Evolutionary conservation across 53 echinoderm and acorn worm species (phyloP).

Genomic region (Antedon mediterranea): DNA sequence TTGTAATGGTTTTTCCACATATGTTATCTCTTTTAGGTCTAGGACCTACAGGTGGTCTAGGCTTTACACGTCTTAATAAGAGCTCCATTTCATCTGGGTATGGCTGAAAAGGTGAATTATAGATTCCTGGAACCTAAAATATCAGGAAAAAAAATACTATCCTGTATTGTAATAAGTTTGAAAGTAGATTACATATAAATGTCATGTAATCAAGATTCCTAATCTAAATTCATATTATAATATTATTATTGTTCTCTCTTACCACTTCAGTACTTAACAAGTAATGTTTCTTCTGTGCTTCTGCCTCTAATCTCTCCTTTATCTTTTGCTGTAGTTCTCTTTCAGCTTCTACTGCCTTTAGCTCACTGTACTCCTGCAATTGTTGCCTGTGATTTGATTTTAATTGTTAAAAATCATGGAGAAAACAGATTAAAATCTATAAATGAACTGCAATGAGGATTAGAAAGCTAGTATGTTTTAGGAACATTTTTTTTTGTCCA

Average conservation of each 20-base stretch:
- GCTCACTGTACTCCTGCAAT: slow-evolving; percentile 61
- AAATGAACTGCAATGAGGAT: too few species aligned
- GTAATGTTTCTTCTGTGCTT: slow-evolving; percentile 82
- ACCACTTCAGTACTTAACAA: slow-evolving; percentile 97
- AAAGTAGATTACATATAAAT: too few species aligned
- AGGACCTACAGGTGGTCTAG: slow-evolving; percentile 71
- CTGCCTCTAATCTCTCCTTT: slow-evolving; percentile 50
- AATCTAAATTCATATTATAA: too few species aligned
- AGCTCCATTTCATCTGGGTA: slow-evolving; percentile 97
- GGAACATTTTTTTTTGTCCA: too few species aligned
- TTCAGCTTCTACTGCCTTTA: slow-evolving; percentile 48
- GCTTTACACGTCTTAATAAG: slow-evolving; percentile 62
- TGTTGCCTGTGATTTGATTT: slow-evolving; percentile 50
- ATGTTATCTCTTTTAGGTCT: slow-evolving; percentile 81
- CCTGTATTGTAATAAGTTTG: too few species aligned
- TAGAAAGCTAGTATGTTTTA: too few species aligned
- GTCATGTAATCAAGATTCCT: too few species aligned
- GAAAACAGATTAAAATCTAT: too few species aligned
- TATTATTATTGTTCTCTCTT: too few species aligned
- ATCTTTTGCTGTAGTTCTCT: slow-evolving; percentile 39
- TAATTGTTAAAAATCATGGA: too few species aligned
- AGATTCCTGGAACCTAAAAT: slow-evolving; percentile 82
- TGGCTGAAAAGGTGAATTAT: slow-evolving; percentile 95
- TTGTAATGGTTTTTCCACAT: slow-evolving; percentile 59
- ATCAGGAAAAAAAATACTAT: neutral